Evolutionary conservation across 2,113 vertebrate species (phyloP).

Genomic region (Dicerorhinus sumatrensis): DNA sequence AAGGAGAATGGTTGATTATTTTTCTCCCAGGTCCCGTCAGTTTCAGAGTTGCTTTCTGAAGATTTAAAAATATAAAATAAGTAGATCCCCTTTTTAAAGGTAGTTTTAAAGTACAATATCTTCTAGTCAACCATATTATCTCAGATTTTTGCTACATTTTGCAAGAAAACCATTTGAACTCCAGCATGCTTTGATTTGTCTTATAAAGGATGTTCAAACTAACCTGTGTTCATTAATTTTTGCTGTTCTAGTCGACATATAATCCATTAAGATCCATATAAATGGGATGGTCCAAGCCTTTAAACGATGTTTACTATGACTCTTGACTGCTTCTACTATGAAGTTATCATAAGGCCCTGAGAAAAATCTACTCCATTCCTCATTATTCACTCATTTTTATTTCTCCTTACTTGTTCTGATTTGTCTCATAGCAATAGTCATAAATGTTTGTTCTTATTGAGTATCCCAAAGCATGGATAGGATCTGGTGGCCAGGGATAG

Average conservation of each 20-base stretch:
- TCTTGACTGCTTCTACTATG: neutral
- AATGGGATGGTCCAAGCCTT: neutral
- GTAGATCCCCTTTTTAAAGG: neutral
- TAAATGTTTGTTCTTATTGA: neutral
- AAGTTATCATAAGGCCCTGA: neutral
- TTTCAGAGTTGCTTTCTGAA: conserved; percentile 26
- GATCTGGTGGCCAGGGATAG: too few relatives aligned
- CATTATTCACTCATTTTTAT: neutral
- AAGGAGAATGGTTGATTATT: conserved; percentile 50
- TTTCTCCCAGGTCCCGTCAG: neutral
- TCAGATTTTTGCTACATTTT: neutral
- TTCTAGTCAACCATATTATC: neutral
- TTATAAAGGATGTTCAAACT: neutral
- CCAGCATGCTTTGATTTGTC: neutral
- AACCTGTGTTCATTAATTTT: neutral
- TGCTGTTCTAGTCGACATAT: neutral
- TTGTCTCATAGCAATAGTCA: neutral
- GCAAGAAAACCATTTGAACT: neutral
- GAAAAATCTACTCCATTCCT: neutral
- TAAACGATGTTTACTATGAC: neutral
- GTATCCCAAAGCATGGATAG: neutral
- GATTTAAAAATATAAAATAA: neutral
- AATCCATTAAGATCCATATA: neutral
- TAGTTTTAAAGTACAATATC: neutral
- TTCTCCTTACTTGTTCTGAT: neutral